phyloP scores from a whole-genome alignment of 2,888 invertebrate genomes.

The Drymonia ruficornis region DNA sequence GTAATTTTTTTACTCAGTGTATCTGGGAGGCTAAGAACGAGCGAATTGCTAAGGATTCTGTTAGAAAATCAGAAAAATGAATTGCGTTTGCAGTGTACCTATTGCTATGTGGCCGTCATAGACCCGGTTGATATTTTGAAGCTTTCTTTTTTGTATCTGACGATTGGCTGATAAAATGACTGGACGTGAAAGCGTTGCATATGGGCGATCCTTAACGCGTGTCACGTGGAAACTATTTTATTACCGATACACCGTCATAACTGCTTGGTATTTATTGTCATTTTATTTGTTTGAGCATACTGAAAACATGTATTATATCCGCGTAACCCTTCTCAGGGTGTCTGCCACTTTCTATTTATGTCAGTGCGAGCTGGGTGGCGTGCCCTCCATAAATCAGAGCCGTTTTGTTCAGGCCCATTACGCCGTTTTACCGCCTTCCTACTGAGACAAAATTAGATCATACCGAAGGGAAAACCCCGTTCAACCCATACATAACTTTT shows the following conservation, averaged over 20 bases:
- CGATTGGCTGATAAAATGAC: not conserved
- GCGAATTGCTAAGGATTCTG: no score
- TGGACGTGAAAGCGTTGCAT: constrained; percentile 12
- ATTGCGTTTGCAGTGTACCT: no score
- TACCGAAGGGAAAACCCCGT: constrained; percentile 68
- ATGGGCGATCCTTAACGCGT: constrained; percentile 26
- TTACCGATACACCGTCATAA: constrained; percentile 38
- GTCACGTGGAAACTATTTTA: constrained; percentile 28
- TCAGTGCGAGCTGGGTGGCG: constrained; percentile 68
- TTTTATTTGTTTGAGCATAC: constrained; percentile 57
- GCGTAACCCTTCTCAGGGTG: constrained; percentile 70
- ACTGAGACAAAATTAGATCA: constrained; percentile 80
- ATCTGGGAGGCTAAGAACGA: no score
- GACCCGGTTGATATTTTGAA: no score
- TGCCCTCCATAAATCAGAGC: constrained; percentile 75
- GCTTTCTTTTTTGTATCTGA: no score
- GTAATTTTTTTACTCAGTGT: no score
- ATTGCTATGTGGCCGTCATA: no score
- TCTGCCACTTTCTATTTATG: constrained; percentile 76
- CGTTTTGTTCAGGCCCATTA: constrained; percentile 79
- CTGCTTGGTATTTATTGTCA: constrained; percentile 42
- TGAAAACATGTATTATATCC: constrained; percentile 60
- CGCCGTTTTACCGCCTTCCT: constrained; percentile 77
- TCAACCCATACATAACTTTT: constrained; percentile 67
- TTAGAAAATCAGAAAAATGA: no score